Percentiles rank a stretch among this genome's conserved stretches.
These are phyloP conservation scores for Pyrocephalus nanus DNA, from an alignment of 2,797 vertebrate species.

Conservation along the genomic window DNA sequence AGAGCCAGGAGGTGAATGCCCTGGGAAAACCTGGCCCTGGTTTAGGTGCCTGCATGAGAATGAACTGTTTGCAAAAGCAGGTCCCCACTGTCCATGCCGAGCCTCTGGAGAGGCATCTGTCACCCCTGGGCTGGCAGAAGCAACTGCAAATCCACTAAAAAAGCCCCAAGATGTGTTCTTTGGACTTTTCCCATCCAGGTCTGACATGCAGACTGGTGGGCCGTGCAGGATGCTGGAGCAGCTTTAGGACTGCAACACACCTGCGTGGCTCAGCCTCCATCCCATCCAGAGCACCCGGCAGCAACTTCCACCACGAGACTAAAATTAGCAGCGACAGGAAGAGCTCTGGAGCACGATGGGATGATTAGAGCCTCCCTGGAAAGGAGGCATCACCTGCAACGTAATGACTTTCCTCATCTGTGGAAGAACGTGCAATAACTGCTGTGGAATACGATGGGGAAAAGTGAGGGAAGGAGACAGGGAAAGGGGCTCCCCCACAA, in stretches of 20 bases:
- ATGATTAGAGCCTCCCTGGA: slow-evolving; percentile 19
- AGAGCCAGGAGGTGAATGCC: neutral
- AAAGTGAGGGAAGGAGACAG: neutral
- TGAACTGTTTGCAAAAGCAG: neutral
- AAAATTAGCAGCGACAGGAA: slow-evolving; percentile 23
- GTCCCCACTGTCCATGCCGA: neutral
- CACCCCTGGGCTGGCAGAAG: neutral
- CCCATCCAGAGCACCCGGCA: neutral
- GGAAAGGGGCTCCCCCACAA: neutral
- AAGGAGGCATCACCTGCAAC: neutral
- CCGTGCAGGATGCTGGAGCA: neutral
- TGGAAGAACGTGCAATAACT: neutral
- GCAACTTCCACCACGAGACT: neutral
- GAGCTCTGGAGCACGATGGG: neutral
- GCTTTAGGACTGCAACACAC: neutral
- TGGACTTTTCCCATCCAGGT: neutral
- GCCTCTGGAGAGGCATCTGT: neutral
- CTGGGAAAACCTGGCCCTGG: neutral
- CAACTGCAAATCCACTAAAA: neutral
- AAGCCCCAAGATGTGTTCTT: neutral
- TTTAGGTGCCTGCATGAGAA: neutral
- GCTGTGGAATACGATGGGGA: neutral
- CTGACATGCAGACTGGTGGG: neutral
- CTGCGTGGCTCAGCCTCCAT: neutral
- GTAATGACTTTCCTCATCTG: neutral